Evolutionary conservation across 2,888 invertebrate species (phyloP).

Genomic region (Perizoma affinitatum): DNA sequence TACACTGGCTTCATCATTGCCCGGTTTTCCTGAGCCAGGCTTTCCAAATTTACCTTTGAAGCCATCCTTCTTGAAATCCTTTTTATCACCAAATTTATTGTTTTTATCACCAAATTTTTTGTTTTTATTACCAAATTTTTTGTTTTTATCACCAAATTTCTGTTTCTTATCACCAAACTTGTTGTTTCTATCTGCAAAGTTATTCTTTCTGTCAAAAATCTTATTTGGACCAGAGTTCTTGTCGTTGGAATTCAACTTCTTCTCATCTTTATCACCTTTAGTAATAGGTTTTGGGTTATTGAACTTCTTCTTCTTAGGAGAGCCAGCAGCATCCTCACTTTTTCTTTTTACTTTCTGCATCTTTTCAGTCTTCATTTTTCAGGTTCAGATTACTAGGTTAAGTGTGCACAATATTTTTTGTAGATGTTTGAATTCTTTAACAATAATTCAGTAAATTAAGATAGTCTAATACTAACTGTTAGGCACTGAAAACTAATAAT

Average conservation of each 20-base stretch:
- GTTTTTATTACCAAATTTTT: conserved; percentile 29
- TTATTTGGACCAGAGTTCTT: conserved; percentile 20
- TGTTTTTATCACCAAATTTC: conserved; percentile 14
- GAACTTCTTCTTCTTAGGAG: conserved; percentile 65
- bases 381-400: conserved; percentile 23
- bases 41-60: conserved; percentile 32
- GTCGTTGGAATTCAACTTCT: conserved; percentile 17
- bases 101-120: conserved; percentile 15
- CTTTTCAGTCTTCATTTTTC: conserved; percentile 23
- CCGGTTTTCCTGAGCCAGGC: conserved; percentile 31
- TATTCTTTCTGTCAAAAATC: conserved; percentile 28
- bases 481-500: no score
- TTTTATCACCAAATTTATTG: conserved; percentile 31
- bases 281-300: conserved; percentile 41
- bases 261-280: conserved; percentile 26
- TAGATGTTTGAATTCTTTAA: background rate
- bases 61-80: conserved; percentile 33
- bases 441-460: no score
- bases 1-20: conserved; percentile 41
- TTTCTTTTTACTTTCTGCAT: conserved; percentile 76
- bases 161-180: conserved; percentile 33
- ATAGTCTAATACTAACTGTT: no score
- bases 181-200: conserved; percentile 13
- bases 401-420: conserved; percentile 1
- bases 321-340: conserved; percentile 47